Evolutionary conservation across 2,888 invertebrate genomes (phyloP).

Genomic region (Ennomos fuscantarius): DNA sequence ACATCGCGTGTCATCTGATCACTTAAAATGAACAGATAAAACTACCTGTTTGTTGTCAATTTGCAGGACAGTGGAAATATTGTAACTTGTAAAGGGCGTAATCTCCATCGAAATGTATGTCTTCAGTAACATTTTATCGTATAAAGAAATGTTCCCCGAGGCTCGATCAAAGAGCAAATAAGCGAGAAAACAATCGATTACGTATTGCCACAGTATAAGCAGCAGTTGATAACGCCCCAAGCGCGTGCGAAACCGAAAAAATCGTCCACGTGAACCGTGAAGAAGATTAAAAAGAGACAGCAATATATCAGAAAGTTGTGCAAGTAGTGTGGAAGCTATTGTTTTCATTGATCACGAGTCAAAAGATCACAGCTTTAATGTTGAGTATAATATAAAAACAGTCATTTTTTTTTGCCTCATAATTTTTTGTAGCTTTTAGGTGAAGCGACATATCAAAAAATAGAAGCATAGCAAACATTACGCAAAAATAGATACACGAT

Average conservation of each 20-base stretch:
- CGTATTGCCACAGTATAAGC: conserved; percentile 43
- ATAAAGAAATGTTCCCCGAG: conserved; percentile 46
- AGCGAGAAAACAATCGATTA: conserved; percentile 74
- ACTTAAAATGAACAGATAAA: too few relatives aligned
- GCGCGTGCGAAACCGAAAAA: conserved; percentile 75
- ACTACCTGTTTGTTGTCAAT: background rate
- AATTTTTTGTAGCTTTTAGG: too few relatives aligned
- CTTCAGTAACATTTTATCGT: conserved; percentile 41
- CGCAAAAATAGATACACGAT: too few relatives aligned
- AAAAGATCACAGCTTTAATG: too few relatives aligned
- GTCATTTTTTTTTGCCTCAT: too few relatives aligned
- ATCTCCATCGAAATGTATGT: conserved; percentile 34
- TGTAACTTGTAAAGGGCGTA: conserved; percentile 3
- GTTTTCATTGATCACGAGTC: conserved; percentile 7
- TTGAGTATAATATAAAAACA: too few relatives aligned
- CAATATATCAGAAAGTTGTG: conserved; percentile 49
- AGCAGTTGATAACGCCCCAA: conserved; percentile 58
- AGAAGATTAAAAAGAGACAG: conserved; percentile 66
- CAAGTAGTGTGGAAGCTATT: conserved; percentile 26
- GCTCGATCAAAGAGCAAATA: conserved; percentile 49
- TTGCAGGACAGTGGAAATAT: background rate
- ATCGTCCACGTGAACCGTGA: conserved; percentile 65
- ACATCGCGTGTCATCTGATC: too few relatives aligned
- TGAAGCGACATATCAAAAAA: too few relatives aligned
- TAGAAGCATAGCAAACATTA: too few relatives aligned